Evolutionary conservation across 2,888 invertebrate genomes (phyloP).

Genomic region (Pharmacophagus antenor): DNA sequence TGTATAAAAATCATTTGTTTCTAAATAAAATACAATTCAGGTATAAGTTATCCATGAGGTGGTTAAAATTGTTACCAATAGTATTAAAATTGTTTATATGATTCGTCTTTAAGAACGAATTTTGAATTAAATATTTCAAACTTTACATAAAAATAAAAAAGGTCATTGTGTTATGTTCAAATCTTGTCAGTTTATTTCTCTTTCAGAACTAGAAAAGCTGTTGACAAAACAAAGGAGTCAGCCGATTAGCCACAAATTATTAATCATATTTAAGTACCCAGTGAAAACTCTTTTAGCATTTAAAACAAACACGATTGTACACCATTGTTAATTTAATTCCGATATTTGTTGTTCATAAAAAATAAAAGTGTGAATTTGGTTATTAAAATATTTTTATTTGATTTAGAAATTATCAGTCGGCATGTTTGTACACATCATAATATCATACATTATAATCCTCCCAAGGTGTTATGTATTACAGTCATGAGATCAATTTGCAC

Average conservation of each 20-base stretch:
- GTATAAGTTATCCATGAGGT: no score
- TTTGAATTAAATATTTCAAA: background rate
- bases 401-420: slow-evolving; percentile 15
- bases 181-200: slow-evolving; percentile 25
- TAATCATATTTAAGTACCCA: slow-evolving; percentile 20
- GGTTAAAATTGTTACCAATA: no score
- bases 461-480: background rate
- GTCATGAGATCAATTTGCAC: slow-evolving; percentile 9
- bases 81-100: no score
- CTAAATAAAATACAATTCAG: no score
- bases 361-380: slow-evolving; percentile 26
- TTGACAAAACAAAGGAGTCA: slow-evolving; percentile 52
- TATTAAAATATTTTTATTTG: slow-evolving; percentile 25
- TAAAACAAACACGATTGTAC: slow-evolving; percentile 20
- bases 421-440: background rate
- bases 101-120: no score
- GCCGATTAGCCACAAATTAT: slow-evolving; percentile 43
- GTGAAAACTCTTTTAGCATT: slow-evolving; percentile 26
- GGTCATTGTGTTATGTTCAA: no score
- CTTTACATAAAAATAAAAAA: background rate
- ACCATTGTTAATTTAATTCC: slow-evolving; percentile 12
- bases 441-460: background rate
- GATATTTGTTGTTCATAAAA: slow-evolving; percentile 16
- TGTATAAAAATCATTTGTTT: no score
- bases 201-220: slow-evolving; percentile 57